Percentiles rank a stretch among this genome's conserved stretches.
Evolutionary conservation across 2,797 vertebrate genomes (phyloP).

Genomic region (Salmo trutta): DNA sequence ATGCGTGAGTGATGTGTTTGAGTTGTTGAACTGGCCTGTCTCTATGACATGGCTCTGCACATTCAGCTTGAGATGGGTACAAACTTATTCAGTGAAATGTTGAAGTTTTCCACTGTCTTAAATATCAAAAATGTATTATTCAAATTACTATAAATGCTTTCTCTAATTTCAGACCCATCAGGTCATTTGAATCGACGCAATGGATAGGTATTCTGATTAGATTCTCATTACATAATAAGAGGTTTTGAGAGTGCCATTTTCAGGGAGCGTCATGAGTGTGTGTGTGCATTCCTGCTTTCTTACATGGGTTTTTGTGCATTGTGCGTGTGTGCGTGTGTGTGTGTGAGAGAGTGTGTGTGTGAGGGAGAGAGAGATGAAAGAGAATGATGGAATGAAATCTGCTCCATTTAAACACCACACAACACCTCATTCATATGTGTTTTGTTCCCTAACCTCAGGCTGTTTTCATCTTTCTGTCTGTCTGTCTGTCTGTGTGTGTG

Average conservation of each 20-base stretch:
- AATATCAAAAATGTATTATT: conserved; percentile 41
- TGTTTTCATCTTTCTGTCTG: too few relatives aligned
- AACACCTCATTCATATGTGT: background rate
- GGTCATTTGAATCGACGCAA: conserved; percentile 25
- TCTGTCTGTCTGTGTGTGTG: too few relatives aligned
- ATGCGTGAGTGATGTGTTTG: background rate
- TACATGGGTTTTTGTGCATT: too few relatives aligned
- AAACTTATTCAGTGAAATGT: background rate
- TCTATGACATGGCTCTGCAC: background rate
- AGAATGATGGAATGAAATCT: background rate
- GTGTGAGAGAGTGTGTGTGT: background rate
- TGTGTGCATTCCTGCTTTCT: too few relatives aligned
- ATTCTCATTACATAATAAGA: conserved; percentile 1
- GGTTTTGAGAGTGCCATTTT: conserved; percentile 23
- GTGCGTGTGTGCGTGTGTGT: too few relatives aligned
- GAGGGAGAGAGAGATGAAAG: background rate
- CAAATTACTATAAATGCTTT: conserved; percentile 31
- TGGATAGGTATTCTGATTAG: background rate
- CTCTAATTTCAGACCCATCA: conserved; percentile 18
- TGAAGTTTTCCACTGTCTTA: background rate
- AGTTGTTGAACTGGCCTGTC: background rate
- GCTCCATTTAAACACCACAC: background rate
- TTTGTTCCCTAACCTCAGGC: too few relatives aligned
- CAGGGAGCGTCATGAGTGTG: background rate
- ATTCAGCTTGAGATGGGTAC: background rate